A percentile compares a stretch with the other conserved stretches of the same genome.
Evolutionary conservation across 2,888 invertebrate species (phyloP).

Genomic region (Blastobasis adustella): DNA sequence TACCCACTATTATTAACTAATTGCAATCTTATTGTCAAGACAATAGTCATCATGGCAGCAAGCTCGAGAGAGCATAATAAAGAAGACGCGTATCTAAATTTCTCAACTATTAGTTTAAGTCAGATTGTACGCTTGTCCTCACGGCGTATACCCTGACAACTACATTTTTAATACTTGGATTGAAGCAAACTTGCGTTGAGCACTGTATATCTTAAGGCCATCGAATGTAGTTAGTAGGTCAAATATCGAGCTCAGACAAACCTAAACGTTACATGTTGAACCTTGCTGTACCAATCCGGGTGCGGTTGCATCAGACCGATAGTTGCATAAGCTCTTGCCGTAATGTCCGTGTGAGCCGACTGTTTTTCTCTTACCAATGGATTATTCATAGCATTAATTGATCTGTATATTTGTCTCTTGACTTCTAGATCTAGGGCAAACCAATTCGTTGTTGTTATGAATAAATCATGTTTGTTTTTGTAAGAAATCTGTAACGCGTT

Average conservation of each 20-base stretch:
- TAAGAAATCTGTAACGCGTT: no score
- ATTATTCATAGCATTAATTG: background rate
- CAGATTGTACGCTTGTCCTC: background rate
- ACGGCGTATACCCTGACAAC: background rate
- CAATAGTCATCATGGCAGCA: no score
- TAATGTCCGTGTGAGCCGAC: conserved; percentile 26
- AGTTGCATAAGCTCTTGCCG: conserved; percentile 35
- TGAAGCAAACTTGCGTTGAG: conserved; percentile 4
- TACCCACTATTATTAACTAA: no score
- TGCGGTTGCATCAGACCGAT: conserved; percentile 39
- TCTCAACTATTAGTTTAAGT: background rate
- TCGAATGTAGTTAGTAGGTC: conserved; percentile 49
- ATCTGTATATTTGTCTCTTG: no score
- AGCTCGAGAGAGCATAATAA: background rate
- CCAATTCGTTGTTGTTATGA: no score
- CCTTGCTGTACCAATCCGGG: conserved; percentile 22
- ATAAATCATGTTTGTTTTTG: no score
- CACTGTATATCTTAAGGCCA: conserved; percentile 17
- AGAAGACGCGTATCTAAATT: conserved; percentile 8
- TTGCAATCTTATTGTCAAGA: no score
- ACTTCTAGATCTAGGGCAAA: no score
- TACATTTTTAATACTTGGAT: background rate
- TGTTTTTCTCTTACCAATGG: background rate
- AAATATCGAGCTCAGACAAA: conserved; percentile 39
- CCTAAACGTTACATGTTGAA: conserved; percentile 34